These are phyloP conservation scores for Bergia sp. DNA, from an alignment of 92 coral and sea anemone species.

Conservation along the genomic window DNA sequence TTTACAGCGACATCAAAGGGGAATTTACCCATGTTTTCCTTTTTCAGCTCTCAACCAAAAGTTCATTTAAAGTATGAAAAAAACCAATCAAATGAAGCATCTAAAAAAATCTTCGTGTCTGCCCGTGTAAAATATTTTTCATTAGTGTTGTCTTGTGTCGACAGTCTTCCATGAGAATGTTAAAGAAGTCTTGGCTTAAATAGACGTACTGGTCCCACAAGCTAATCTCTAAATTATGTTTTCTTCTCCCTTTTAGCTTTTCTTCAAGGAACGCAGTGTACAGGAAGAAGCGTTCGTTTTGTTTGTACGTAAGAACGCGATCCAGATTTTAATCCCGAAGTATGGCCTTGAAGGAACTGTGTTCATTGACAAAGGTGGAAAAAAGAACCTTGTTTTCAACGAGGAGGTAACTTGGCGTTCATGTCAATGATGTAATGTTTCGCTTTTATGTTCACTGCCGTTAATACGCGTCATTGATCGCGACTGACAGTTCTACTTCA, in stretches of 20 bases:
- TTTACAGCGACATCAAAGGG: not conserved
- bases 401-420: conserved; percentile 59
- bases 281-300: conserved; percentile 92
- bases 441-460: not conserved
- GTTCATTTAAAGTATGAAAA: not conserved
- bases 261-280: conserved; percentile 81
- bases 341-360: conserved; percentile 97
- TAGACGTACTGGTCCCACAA: not conserved
- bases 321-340: conserved; percentile 92
- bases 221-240: not conserved
- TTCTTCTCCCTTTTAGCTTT: conserved; percentile 64
- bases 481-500: too few relatives aligned
- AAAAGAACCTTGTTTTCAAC: conserved; percentile 56
- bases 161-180: not conserved
- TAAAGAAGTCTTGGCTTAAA: not conserved
- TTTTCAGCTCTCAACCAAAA: not conserved
- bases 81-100: not conserved
- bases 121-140: not conserved
- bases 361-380: conserved; percentile 66
- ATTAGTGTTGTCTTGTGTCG: not conserved
- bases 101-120: not conserved
- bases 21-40: too few relatives aligned
- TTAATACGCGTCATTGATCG: too few relatives aligned
- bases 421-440: not conserved
- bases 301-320: conserved; percentile 91